These are phyloP conservation scores for Lates calcarifer DNA, from an alignment of 2,113 vertebrate genomes.

Conservation along the genomic window DNA sequence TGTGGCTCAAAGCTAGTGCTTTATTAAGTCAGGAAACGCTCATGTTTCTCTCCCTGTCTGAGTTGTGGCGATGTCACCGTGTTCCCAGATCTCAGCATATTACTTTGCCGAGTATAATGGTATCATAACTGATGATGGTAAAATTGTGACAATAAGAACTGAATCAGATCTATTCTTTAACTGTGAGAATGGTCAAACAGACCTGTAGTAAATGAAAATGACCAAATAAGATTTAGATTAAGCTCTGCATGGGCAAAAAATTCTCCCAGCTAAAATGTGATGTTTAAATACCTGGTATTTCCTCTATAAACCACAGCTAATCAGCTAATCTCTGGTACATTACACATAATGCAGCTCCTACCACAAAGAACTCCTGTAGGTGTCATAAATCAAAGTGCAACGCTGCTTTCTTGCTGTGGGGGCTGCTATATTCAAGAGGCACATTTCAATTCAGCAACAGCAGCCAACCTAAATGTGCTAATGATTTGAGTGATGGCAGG, in stretches of 20 bases:
- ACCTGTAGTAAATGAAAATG: background rate
- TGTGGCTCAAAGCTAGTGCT: too few relatives aligned
- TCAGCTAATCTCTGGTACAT: slow-evolving; percentile 19
- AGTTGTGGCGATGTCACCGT: too few relatives aligned
- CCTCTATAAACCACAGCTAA: slow-evolving; percentile 18
- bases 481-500: slow-evolving; percentile 78
- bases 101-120: too few relatives aligned
- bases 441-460: slow-evolving; percentile 74
- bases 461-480: slow-evolving; percentile 71
- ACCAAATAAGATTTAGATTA: background rate
- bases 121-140: background rate
- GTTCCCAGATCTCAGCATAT: too few relatives aligned
- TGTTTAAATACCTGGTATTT: slow-evolving; percentile 1
- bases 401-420: slow-evolving; percentile 41
- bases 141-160: background rate
- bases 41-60: background rate
- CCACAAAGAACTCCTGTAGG: slow-evolving; percentile 33
- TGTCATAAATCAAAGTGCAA: slow-evolving; percentile 67
- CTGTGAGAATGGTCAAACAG: background rate
- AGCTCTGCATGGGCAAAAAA: background rate
- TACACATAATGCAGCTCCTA: slow-evolving; percentile 26
- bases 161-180: background rate
- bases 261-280: background rate
- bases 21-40: background rate
- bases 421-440: slow-evolving; percentile 55